These are phyloP conservation scores for Caenorhabditis briggsae DNA, from an alignment of 1,140 invertebrate species.

Conservation along the genomic window DNA sequence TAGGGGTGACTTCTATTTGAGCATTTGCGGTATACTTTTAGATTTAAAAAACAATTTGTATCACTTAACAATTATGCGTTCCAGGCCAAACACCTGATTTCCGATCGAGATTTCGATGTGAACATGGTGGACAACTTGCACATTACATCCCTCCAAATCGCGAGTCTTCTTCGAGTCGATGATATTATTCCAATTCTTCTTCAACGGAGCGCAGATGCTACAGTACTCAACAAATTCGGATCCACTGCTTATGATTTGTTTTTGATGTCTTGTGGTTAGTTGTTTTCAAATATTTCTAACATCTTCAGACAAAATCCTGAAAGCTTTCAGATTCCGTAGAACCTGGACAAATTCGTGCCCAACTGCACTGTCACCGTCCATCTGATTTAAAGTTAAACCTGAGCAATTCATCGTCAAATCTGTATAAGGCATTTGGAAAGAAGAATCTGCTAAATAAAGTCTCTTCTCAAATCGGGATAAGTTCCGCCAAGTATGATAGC, in stretches of 20 bases:
- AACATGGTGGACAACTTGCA: conserved; percentile 32
- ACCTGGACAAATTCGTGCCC: background rate
- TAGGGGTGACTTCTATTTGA: no score
- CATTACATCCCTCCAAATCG: conserved; percentile 29
- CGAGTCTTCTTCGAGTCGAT: conserved; percentile 24
- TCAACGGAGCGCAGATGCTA: conserved; percentile 3
- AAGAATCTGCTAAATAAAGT: background rate
- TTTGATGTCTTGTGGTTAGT: conserved; percentile 36
- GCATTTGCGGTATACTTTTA: no score
- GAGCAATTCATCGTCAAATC: background rate
- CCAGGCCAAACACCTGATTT: conserved; percentile 23
- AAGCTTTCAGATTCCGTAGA: background rate
- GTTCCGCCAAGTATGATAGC: background rate
- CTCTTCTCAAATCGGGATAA: background rate
- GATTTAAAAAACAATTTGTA: no score
- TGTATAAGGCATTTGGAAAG: background rate
- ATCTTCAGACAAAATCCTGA: background rate
- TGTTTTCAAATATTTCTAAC: background rate
- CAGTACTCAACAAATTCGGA: conserved; percentile 11
- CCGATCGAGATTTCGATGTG: background rate
- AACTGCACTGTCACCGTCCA: conserved; percentile 10
- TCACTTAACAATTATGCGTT: no score
- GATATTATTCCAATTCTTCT: conserved; percentile 9
- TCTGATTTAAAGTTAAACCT: background rate
- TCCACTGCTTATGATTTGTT: conserved; percentile 33